These are phyloP conservation scores for Poeciliopsis presidionis DNA, from an alignment of 2,797 vertebrate species.

Conservation along the genomic window DNA sequence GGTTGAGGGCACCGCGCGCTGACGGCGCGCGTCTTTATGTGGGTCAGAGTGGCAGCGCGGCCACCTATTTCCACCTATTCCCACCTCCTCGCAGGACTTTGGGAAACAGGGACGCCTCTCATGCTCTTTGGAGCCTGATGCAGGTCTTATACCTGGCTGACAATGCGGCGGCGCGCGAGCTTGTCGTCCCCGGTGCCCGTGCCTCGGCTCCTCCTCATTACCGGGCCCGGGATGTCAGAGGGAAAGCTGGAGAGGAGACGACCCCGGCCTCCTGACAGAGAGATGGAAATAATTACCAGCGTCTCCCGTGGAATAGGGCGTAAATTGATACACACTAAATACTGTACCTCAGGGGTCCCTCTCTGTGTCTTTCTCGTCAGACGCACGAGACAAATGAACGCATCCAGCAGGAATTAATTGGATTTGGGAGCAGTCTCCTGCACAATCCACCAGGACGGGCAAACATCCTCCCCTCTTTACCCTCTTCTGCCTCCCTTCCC, in stretches of 20 bases:
- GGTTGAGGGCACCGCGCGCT: conserved; percentile 30
- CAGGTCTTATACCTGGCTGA: conserved; percentile 52
- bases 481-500: conserved; percentile 31
- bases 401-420: conserved; percentile 84
- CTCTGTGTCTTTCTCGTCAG: conserved; percentile 54
- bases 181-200: conserved; percentile 50
- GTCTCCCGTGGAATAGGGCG: conserved; percentile 75
- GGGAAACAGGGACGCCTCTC: conserved; percentile 25
- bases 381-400: conserved; percentile 77
- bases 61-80: too few species aligned
- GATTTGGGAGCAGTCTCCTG: conserved; percentile 79
- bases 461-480: conserved; percentile 50
- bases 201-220: conserved; percentile 74
- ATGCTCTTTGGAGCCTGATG: conserved; percentile 42
- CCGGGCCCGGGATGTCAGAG: conserved; percentile 64
- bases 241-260: conserved; percentile 56
- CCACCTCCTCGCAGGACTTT: conserved; percentile 12
- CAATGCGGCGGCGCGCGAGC: conserved; percentile 22
- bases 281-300: conserved; percentile 78
- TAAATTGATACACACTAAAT: conserved; percentile 81
- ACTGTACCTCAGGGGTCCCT: conserved; percentile 70
- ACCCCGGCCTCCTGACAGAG: conserved; percentile 62
- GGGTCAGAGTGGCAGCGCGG: conserved; percentile 47
- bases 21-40: conserved; percentile 31
- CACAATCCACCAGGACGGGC: conserved; percentile 75